Percentiles rank a stretch among this genome's conserved stretches.
Conservation (phyloP, 2,113 vertebrate genomes). For the Amphiprion ocellaris region DNA sequence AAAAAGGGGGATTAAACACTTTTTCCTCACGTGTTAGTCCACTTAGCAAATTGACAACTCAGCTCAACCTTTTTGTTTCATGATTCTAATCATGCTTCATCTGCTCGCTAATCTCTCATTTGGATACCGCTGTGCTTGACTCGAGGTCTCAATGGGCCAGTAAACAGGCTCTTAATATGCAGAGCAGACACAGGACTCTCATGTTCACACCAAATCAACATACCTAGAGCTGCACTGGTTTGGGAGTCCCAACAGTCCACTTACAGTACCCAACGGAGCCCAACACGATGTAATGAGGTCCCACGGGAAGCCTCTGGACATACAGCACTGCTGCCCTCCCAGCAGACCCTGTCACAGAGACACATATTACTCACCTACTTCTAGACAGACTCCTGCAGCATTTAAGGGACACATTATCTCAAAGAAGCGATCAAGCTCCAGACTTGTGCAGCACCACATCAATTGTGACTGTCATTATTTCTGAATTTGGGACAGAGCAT, state of each 20-base stretch:
- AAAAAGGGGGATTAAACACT: slow-evolving; percentile 30
- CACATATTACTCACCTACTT: slow-evolving; percentile 40
- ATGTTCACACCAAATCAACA: slow-evolving; percentile 63
- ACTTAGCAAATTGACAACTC: slow-evolving; percentile 64
- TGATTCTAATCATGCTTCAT: slow-evolving; percentile 72
- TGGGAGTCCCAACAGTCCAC: slow-evolving; percentile 54
- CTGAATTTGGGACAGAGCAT: neutral
- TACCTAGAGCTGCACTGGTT: slow-evolving; percentile 37
- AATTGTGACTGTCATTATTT: slow-evolving; percentile 5
- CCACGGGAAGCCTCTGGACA: slow-evolving; percentile 54
- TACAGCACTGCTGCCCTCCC: slow-evolving; percentile 8
- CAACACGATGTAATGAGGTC: slow-evolving; percentile 76
- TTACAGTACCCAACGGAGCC: slow-evolving; percentile 65
- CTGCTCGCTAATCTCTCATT: slow-evolving; percentile 77
- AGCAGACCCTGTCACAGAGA: slow-evolving; percentile 35
- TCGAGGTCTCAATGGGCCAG: slow-evolving; percentile 46
- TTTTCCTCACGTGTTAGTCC: slow-evolving; percentile 36
- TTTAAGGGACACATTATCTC: slow-evolving; percentile 25
- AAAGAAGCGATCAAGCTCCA: neutral
- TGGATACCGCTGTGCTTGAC: slow-evolving; percentile 58
- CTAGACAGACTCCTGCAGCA: slow-evolving; percentile 15
- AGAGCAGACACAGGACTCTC: slow-evolving; percentile 54
- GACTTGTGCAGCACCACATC: neutral
- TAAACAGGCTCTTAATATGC: slow-evolving; percentile 79
- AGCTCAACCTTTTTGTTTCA: slow-evolving; percentile 59